Base-by-base conservation (phyloP, 2,113 vertebrate species). In the Patagioenas fasciata region DNA sequence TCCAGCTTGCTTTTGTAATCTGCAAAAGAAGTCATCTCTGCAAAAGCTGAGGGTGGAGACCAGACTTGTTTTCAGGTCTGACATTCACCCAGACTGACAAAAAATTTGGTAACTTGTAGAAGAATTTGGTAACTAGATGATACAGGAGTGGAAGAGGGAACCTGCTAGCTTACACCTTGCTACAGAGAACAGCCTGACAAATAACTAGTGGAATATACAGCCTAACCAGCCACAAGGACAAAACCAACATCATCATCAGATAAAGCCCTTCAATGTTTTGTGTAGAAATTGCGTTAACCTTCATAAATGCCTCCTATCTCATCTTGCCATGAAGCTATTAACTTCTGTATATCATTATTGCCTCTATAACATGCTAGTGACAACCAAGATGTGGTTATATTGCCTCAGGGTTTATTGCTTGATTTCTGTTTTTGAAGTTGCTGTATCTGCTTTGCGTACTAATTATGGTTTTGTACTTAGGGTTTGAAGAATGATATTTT, bases 251-350 rank as follows among this genome's bases (percentile, higher is more conserved):
- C 56, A 74, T 14, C 72, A 64, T 81, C 75, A 91, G 75, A 89
- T 73, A 96, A 93, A 77, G 19, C 29, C 50, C 70, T 92, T 71
- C 85, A 72, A 29, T 57, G 78, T 95, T 95, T 61, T 71, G 42
- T 61, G 34, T 79, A 71, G 42, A 88, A 92, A 95, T 93, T 53
- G 50, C 19, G 44, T 92, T 96, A 96, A 66, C 82, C n/a, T 85
- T 89, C 62, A 73, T 58, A 94, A 94, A 88, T 64, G n/a, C 15
- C 58, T 94, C 60, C 77, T 84, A 71, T 82, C 88, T 95, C 58
- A 65, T 83, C 79, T 90, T 92, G 25, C 7, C 18, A 29, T 17
- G 38, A 93, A 93, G 77, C 53, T 54, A 64, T 81, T 36, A 16
- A 13, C 60, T 92, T 94, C 80, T 5, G 0, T 89, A 1, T 48